Base-by-base conservation (phyloP, 1,140 invertebrate genomes). In the Formica selysi region DNA sequence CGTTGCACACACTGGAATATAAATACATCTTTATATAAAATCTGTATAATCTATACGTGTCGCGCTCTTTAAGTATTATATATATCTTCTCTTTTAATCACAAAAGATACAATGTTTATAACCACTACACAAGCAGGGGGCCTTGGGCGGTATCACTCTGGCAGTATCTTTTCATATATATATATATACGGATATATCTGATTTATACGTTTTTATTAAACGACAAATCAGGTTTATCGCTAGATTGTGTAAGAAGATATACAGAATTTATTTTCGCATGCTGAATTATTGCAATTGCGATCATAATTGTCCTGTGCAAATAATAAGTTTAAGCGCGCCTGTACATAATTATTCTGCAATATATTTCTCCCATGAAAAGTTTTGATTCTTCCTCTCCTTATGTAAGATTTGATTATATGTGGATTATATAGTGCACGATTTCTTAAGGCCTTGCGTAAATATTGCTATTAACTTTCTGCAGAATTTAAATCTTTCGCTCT, bases 21-120 rank as follows among this genome's bases (percentile, higher is more conserved):
- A 93, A 93, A 93, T 93, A 93, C 90, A 90, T 65, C 90, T 91
- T 93, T 92, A 91, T 92, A 93, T 92, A 93, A 93, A 93, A 92
- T 93, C 91, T 93, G 86, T 93, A 92, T 93, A 93, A 91, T 92
- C 92, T 93, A 93, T 90, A 91, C 92, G 91, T 92, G 92, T 93
- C 92, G 92, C 92, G 48, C 4, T 51, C 44, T 93, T 92, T 91
- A 92, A 93, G 91, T 93, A 51, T 51, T 51, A 51, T 51, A 51
- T 51, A 92, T 92, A 92, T 92, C 87, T 93, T 89, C 86, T 92
- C 74, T 88, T 90, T 92, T 87, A 93, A 93, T 93, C 92, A 92
- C 92, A 93, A 93, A 93, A 91, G 88, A 93, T 93, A 93, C 85
- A 92, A 93, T 90, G 87, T 93, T 62, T 90, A 89, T 91, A 90